Evolutionary conservation across 2,888 invertebrate species (phyloP).

Genomic region (Chrysolina haemoptera): DNA sequence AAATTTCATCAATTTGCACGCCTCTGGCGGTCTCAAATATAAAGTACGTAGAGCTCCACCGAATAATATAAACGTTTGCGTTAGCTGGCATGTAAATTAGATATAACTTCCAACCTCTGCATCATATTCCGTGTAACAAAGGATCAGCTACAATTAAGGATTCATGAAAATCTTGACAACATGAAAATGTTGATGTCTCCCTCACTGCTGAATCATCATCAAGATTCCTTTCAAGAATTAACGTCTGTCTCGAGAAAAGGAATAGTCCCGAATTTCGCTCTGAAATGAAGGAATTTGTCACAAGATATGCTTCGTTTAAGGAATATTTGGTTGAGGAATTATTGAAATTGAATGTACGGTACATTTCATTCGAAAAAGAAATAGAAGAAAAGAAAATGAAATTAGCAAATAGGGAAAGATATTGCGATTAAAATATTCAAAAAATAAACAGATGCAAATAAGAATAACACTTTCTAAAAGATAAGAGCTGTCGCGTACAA

Average conservation of each 20-base stretch:
- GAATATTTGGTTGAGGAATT: background rate
- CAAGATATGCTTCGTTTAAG: background rate
- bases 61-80: conserved; percentile 1
- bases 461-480: too few species aligned
- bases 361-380: too few species aligned
- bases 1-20: background rate
- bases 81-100: background rate
- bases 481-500: too few species aligned
- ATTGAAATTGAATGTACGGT: background rate
- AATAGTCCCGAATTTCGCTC: background rate
- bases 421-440: too few species aligned
- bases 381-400: too few species aligned
- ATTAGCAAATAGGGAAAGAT: too few species aligned
- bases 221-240: background rate
- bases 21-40: background rate
- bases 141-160: conserved; percentile 1
- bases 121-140: conserved; percentile 3
- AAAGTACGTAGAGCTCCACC: background rate
- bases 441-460: too few species aligned
- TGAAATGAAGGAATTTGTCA: background rate
- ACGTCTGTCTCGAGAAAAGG: background rate
- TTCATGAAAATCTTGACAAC: conserved; percentile 17
- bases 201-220: background rate
- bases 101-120: background rate
- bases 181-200: conserved; percentile 7